Evolutionary conservation across 2,888 invertebrate species (phyloP).

Genomic region (Meliscaeva auricollis): DNA sequence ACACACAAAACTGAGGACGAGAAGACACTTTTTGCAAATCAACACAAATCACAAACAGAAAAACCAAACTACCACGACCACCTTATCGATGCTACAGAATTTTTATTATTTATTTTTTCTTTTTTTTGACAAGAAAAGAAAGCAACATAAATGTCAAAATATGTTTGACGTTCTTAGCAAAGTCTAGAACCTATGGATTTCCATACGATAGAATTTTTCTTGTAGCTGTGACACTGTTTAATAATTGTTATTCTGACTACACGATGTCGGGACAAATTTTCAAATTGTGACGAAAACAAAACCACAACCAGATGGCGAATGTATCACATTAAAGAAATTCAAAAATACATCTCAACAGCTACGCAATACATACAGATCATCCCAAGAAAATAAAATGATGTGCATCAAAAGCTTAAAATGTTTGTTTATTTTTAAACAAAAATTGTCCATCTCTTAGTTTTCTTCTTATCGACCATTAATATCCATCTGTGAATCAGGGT

Average conservation of each 20-base stretch:
- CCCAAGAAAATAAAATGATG: too few species aligned
- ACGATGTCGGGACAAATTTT: not conserved
- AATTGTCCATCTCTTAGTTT: too few species aligned
- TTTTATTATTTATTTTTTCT: slow-evolving; percentile 10
- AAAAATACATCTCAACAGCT: too few species aligned
- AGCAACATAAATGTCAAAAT: slow-evolving; percentile 7
- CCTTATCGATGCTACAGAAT: slow-evolving; percentile 1
- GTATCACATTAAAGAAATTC: too few species aligned
- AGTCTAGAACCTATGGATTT: not conserved
- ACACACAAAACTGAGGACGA: not conserved
- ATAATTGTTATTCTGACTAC: not conserved
- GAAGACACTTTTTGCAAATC: slow-evolving; percentile 11
- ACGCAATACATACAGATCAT: too few species aligned
- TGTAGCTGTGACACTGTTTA: not conserved
- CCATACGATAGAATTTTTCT: not conserved
- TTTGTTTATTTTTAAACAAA: too few species aligned
- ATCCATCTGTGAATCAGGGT: too few species aligned
- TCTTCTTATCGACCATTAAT: too few species aligned
- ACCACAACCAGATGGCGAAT: too few species aligned
- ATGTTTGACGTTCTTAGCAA: not conserved
- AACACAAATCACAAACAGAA: not conserved
- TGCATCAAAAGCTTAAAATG: too few species aligned
- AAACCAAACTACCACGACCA: not conserved
- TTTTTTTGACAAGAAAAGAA: slow-evolving; percentile 1
- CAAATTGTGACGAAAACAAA: too few species aligned